Base-by-base conservation (phyloP, 2,888 invertebrate species). In the Cheilosia variabilis region DNA sequence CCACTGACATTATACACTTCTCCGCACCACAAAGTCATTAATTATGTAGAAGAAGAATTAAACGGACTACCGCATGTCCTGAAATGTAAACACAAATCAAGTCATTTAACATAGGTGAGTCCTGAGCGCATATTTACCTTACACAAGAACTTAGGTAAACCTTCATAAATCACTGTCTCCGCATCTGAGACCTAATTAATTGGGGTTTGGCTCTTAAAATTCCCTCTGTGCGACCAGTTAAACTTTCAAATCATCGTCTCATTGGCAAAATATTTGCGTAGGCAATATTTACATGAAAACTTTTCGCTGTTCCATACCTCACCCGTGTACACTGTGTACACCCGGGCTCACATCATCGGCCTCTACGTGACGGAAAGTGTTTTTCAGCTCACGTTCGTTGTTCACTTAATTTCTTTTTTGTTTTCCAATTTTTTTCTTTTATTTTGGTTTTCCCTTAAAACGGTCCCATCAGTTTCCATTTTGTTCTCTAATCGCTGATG, bases 101-200 rank as follows among this genome's bases (percentile, higher is more conserved):
- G 63, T 63, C 75, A 71, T 69, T 69, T 69, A 81, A 58, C 81
- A 78, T 73, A 83, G 83, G 83, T 83, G 57, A 68, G 73, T 47
- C 27, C 52, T 47, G 50, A 58, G 55, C 66, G 60, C 19, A 72
- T 52, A 65, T 22, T 34, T 37, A 37, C 13, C 13, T 37, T 37
- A 37, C 37, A 37, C 37, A 37, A 65, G 62, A 71, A 71, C 50
- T 10, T 50, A 52, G 41, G 57, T 57, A 58, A 75, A 69, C 79
- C 84, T 58, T 68, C 75, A 84, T 84, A 84, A 84, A 84, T 84
- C 79, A 84, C 79, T 71, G 79, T 78, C 83, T 63, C 69, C 65
- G 9, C 53, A 53, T 53, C 73, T 24, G 52, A 45, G 50, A 69
- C 62, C 77, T 77, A 83, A 78, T 83, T 83, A 78, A 83, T 78